These are phyloP conservation scores for Artemia franciscana DNA, from an alignment of 1,140 invertebrate species.

Conservation along the genomic window DNA sequence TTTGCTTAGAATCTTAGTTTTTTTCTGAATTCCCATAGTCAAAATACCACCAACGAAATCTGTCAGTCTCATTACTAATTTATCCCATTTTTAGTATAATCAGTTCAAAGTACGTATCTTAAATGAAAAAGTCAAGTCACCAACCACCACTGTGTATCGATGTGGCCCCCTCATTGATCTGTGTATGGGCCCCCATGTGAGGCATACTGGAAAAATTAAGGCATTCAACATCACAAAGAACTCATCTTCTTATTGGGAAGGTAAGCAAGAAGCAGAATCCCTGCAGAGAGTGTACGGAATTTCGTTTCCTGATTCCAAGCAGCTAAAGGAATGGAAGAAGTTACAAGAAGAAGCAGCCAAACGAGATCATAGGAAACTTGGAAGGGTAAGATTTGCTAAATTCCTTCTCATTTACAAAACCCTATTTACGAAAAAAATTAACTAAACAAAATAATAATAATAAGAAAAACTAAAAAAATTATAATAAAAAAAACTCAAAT, in stretches of 20 bases:
- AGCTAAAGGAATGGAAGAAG: conserved; percentile 92
- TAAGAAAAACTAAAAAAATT: too few species aligned
- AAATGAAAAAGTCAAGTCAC: conserved; percentile 79
- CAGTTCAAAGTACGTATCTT: conserved; percentile 89
- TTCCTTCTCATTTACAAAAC: too few species aligned
- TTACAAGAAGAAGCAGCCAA: conserved; percentile 96
- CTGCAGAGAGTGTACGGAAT: conserved; percentile 88
- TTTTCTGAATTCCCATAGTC: too few species aligned
- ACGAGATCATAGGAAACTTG: conserved; percentile 87
- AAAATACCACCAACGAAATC: too few species aligned
- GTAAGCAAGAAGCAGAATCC: conserved; percentile 75
- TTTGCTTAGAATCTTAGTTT: too few species aligned
- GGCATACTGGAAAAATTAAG: conserved; percentile 93
- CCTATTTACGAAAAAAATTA: too few species aligned
- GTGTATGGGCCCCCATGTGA: conserved; percentile 87
- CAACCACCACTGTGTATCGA: conserved; percentile 85
- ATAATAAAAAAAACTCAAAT: too few species aligned
- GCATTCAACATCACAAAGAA: conserved; percentile 81
- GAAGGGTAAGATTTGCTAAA: conserved; percentile 38
- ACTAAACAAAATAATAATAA: too few species aligned
- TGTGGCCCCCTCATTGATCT: conserved; percentile 94
- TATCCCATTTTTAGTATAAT: too few species aligned
- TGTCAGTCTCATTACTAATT: too few species aligned
- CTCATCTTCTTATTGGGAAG: conserved; percentile 93
- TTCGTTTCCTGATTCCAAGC: conserved; percentile 87